These are phyloP conservation scores for Yponomeuta cagnagella DNA, from an alignment of 2,888 invertebrate species.

Conservation along the genomic window DNA sequence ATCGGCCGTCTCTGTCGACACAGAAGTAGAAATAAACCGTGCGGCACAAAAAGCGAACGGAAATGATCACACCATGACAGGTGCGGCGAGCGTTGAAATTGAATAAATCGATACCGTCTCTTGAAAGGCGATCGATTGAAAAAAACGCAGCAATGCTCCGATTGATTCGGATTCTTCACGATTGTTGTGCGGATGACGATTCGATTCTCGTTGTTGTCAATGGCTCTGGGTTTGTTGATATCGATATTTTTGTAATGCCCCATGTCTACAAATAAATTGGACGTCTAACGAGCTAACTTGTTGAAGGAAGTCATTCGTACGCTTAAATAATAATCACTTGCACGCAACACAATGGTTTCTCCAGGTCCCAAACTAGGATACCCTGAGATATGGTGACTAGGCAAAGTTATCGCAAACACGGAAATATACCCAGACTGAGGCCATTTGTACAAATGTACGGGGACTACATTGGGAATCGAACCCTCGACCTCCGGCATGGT, in stretches of 20 bases:
- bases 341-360: no score
- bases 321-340: no score
- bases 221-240: conserved; percentile 24
- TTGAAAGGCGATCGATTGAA: conserved; percentile 65
- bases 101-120: conserved; percentile 65
- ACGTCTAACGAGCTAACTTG: no score
- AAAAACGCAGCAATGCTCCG: conserved; percentile 60
- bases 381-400: no score
- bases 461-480: no score
- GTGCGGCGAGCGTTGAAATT: conserved; percentile 65
- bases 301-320: no score
- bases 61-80: conserved; percentile 62
- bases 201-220: conserved; percentile 13
- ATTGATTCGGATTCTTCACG: conserved; percentile 33
- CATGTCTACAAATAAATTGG: conserved; percentile 15
- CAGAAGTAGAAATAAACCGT: conserved; percentile 25
- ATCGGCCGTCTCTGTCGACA: conserved; percentile 49
- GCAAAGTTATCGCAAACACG: no score
- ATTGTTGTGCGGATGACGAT: conserved; percentile 16
- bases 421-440: no score
- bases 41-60: conserved; percentile 47
- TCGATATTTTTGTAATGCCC: neutral
- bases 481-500: no score
- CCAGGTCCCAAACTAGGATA: no score
- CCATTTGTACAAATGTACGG: no score